A percentile compares a stretch with the other conserved stretches of the same genome.
Conservation (phyloP, 2,113 vertebrate species). For the Columba livia region DNA sequence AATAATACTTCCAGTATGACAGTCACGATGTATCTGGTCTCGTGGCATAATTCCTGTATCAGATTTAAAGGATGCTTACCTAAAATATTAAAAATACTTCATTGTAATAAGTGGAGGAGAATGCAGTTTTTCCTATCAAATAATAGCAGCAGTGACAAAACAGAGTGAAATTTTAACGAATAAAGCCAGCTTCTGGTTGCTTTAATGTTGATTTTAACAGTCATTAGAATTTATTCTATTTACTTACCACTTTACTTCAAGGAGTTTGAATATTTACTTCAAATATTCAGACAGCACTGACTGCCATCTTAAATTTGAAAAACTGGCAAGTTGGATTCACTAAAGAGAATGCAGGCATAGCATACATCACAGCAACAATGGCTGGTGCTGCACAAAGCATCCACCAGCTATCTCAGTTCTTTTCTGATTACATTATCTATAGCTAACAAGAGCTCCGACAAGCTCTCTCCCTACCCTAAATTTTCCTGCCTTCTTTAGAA, state of each 20-base stretch:
- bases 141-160: background rate
- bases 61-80: background rate
- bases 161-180: background rate
- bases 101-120: background rate
- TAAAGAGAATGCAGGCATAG: background rate
- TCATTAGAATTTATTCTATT: background rate
- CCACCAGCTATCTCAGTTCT: background rate
- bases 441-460: background rate
- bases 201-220: background rate
- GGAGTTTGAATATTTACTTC: too few relatives aligned
- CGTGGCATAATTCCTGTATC: background rate
- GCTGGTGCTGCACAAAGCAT: background rate
- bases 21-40: background rate
- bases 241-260: background rate
- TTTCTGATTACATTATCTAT: background rate
- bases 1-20: background rate
- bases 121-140: background rate
- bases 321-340: background rate
- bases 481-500: background rate
- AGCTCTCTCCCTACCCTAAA: background rate
- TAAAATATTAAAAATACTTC: background rate
- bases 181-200: background rate
- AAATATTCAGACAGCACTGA: background rate
- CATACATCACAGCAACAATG: background rate
- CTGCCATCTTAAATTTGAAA: background rate